phyloP scores from a whole-genome alignment of 2,113 vertebrate genomes.

The Protomyctophum bolini region DNA sequence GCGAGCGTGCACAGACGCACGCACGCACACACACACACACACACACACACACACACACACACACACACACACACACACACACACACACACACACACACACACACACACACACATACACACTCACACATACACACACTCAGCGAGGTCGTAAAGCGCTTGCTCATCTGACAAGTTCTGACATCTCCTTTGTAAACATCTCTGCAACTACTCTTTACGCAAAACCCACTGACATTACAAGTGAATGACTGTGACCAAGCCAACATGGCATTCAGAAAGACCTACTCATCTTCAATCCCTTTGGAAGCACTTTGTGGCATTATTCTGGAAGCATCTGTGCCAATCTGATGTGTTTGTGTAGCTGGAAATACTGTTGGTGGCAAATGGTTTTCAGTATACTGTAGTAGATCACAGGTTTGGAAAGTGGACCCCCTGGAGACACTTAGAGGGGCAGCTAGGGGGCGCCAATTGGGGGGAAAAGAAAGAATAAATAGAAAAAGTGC shows the following conservation, averaged over 20 bases:
- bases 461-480: too few species aligned
- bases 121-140: neutral
- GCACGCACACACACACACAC: neutral
- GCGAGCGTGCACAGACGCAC: neutral
- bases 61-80: constrained; percentile 16
- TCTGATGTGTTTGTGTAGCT: too few species aligned
- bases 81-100: constrained; percentile 10
- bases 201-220: constrained; percentile 44
- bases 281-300: constrained; percentile 29
- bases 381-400: too few species aligned
- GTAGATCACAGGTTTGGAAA: too few species aligned
- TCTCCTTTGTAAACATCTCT: constrained; percentile 65
- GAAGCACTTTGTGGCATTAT: constrained; percentile 5
- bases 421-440: too few species aligned
- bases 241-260: constrained; percentile 33
- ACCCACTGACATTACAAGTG: constrained; percentile 33
- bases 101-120: constrained; percentile 28
- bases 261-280: constrained; percentile 20
- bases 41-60: constrained; percentile 1
- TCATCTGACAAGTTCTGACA: constrained; percentile 69
- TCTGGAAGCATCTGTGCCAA: too few species aligned
- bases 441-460: too few species aligned
- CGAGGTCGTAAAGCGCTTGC: constrained; percentile 26
- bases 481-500: too few species aligned
- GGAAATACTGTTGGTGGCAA: too few species aligned